Percentiles rank a stretch among this genome's conserved stretches.
Conservation (phyloP, 2,888 invertebrate species). For the Labia minor region DNA sequence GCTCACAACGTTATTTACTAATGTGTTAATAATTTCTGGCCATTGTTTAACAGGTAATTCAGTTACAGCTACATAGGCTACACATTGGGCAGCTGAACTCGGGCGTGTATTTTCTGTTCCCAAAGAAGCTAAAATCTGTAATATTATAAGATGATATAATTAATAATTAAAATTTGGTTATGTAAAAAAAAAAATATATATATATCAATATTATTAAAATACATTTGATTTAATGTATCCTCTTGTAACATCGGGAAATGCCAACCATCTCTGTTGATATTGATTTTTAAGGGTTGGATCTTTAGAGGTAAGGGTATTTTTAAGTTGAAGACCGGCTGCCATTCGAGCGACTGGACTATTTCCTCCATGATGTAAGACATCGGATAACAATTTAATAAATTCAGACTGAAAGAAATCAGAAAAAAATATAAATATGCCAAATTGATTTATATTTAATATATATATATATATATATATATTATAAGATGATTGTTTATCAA, state of each 20-base stretch:
- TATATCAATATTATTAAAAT: constrained; percentile 34
- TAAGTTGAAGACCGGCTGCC: constrained; percentile 96
- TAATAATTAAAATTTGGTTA: not conserved
- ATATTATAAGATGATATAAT: constrained; percentile 26
- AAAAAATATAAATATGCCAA: constrained; percentile 20
- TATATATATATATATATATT: too few relatives aligned
- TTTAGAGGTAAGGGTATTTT: constrained; percentile 95
- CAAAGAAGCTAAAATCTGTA: constrained; percentile 78
- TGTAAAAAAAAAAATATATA: constrained; percentile 13
- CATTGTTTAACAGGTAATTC: constrained; percentile 89
- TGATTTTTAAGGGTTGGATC: constrained; percentile 67
- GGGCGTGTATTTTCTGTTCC: constrained; percentile 94
- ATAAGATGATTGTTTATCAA: not conserved
- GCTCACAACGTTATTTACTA: constrained; percentile 86
- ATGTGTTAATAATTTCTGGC: constrained; percentile 75
- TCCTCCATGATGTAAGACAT: constrained; percentile 76
- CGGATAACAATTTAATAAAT: constrained; percentile 87
- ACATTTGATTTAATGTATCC: constrained; percentile 91
- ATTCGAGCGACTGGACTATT: constrained; percentile 91
- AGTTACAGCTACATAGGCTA: constrained; percentile 94
- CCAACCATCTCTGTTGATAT: constrained; percentile 89
- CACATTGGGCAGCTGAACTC: constrained; percentile 97
- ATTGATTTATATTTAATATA: constrained; percentile 13
- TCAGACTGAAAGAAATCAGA: constrained; percentile 47
- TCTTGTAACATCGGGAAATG: constrained; percentile 75